Base-by-base conservation (phyloP, 2,113 vertebrate genomes). In the Rhabdomys dilectus region DNA sequence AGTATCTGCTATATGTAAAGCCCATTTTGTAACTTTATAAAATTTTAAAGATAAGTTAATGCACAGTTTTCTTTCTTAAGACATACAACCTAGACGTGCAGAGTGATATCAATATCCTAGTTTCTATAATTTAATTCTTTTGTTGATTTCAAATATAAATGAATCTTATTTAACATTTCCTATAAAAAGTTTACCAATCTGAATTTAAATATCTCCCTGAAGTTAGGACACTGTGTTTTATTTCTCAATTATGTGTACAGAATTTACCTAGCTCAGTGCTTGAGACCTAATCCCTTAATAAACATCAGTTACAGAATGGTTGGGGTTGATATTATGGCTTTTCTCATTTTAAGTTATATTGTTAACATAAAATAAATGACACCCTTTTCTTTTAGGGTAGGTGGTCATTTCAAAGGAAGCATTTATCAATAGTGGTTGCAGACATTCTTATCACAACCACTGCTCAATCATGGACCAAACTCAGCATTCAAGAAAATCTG, bases 401-500 rank as follows among this genome's bases (percentile, higher is more conserved):
- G 78, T 80, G 64, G 39, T 81, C 88, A 60, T 88, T 78, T 85
- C n/a, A 87, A 96, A 82, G 45, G 60, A 94, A 93, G 39, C 87
- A 96, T 22, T 31, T 21, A 31, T 60, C 62, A 56, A 95, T 94
- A 91, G 96, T 70, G 19, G 39, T 12, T 93, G 94, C 95, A 97
- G 95, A 0, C 1, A 85, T 22, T 88, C 12, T 24, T 7, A 70
- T 62, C 42, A 89, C 58, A 82, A 39, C 45, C 51, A 16, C 15
- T 34, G 3, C 91, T 53, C 94, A 91, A 78, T 29, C 66, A 93
- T 42, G 82, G 96, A 94, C 51, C 94, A 93, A 72, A 93, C 85
- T 53, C 96, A 98, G 6, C 6, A 94, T 94, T 92, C 75, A 73
- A 96, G 94, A 42, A 95, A 96, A 5, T 86, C 96, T 60, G 42